Evolutionary conservation across 1,140 invertebrate genomes (phyloP), one percentile per base, ranked within the genome.

Genomic region (Metopolophium dirhodum): DNA sequence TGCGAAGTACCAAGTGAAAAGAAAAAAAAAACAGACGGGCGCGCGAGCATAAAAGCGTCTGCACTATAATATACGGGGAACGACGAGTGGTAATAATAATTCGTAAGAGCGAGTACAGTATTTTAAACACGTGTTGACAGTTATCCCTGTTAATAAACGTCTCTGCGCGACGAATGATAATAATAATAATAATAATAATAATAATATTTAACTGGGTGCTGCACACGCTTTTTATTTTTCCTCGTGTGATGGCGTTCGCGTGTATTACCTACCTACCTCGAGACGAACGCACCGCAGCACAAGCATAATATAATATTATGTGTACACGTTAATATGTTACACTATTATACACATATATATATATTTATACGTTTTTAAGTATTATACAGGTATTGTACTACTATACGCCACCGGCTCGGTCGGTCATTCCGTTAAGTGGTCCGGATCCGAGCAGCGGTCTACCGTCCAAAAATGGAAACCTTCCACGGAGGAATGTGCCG

Each of bases 351-450:
- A 47, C 0, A 51, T 68, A 23, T 8, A 54, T 61, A 77, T n/a
- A 77, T 68, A 77, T 77, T n/a, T 77, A n/a, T n/a, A n/a, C 30
- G 30, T n/a, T 77, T 77, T 77, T 35, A 77, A 77, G 61, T 35
- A 85, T 45, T 85, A 45, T 45, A 83, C 37, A 45, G 23, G 82
- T 41, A 83, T 37, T 83, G 82, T 41, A 22, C 37, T 26, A 26
- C 23, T 22, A 2, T 83, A 35, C 22, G 23, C 8, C 41, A 85
- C 37, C 37, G 83, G 22, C 37, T 45, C 30, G 61, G 82, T 35
- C 87, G n/a, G 87, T 54, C 87, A 88, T 54, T 54, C 87, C 57
- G 89, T 90, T 90, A 90, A 90, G 89, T 90, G 89, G 89, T 90
- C 30, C 89, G 89, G 49, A 87, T 90, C 22, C 18, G 87, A 57